A percentile compares a stretch with the other conserved stretches of the same genome.
phyloP scores from a whole-genome alignment of 2,888 invertebrate species.

The Myathropa florea region DNA sequence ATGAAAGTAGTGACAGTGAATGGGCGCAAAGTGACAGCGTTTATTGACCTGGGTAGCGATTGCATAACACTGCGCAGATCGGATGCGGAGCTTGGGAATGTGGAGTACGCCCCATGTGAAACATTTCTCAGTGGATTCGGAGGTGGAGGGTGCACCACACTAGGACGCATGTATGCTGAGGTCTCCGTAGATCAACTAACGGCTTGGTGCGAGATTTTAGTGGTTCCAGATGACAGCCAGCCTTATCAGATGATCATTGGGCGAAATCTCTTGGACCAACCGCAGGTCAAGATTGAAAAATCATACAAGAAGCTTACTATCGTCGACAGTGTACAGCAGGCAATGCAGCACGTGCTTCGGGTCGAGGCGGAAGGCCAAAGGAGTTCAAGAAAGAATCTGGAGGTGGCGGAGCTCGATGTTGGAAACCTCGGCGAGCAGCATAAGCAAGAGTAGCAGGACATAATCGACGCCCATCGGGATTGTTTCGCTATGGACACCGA shows the following conservation, averaged over 20 bases:
- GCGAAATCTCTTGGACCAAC: background rate
- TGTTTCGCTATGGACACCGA: conserved; percentile 18
- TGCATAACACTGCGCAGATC: background rate
- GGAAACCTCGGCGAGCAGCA: background rate
- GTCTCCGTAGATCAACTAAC: background rate
- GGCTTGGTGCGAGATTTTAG: conserved; percentile 3
- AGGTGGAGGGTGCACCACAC: background rate
- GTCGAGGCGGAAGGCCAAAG: background rate
- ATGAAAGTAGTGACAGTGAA: background rate
- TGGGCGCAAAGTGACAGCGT: background rate
- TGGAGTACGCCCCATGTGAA: too few relatives aligned
- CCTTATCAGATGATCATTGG: conserved; percentile 6
- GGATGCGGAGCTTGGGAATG: background rate
- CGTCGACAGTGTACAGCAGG: background rate
- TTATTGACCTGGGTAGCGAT: background rate
- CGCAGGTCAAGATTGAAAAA: background rate
- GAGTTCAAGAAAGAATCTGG: background rate
- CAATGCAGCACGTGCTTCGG: background rate
- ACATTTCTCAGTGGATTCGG: too few relatives aligned
- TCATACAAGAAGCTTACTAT: background rate
- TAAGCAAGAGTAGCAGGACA: background rate
- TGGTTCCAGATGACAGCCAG: background rate
- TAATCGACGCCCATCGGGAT: background rate
- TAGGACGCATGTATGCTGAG: background rate
- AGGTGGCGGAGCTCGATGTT: background rate